Evolutionary conservation across 2,888 invertebrate species (phyloP).

Genomic region (Villa cingulata): DNA sequence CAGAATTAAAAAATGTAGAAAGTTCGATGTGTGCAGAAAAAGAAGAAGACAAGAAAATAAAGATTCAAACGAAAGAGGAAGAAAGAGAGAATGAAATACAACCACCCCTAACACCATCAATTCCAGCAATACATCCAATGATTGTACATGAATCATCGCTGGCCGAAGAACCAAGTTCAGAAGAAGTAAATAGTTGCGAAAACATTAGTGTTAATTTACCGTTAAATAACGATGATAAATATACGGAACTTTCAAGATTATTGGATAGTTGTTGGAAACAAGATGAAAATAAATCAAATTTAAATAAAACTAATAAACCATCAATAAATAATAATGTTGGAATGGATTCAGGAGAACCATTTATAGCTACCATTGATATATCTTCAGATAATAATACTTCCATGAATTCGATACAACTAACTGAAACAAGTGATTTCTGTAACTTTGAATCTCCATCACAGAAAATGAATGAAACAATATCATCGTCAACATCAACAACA

Average conservation of each 20-base stretch:
- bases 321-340: too few relatives aligned
- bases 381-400: not conserved
- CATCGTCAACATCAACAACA: slow-evolving; percentile 5
- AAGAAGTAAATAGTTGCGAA: not conserved
- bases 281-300: not conserved
- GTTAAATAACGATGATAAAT: not conserved
- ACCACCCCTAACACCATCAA: not conserved
- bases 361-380: not conserved
- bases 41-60: not conserved
- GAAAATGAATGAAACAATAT: not conserved
- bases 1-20: not conserved
- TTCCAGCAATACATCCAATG: slow-evolving; percentile 3
- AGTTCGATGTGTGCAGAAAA: not conserved
- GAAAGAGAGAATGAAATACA: slow-evolving; percentile 3
- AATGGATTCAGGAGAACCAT: too few relatives aligned
- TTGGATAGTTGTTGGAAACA: slow-evolving; percentile 1
- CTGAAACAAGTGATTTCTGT: not conserved
- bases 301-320: not conserved
- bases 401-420: not conserved
- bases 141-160: slow-evolving; percentile 10
- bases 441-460: not conserved
- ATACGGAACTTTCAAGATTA: slow-evolving; percentile 3
- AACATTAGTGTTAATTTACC: not conserved
- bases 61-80: not conserved
- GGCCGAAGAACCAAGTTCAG: slow-evolving; percentile 2